Conservation (phyloP, 92 coral and sea anemone species). For the Pocillopora grandis region DNA sequence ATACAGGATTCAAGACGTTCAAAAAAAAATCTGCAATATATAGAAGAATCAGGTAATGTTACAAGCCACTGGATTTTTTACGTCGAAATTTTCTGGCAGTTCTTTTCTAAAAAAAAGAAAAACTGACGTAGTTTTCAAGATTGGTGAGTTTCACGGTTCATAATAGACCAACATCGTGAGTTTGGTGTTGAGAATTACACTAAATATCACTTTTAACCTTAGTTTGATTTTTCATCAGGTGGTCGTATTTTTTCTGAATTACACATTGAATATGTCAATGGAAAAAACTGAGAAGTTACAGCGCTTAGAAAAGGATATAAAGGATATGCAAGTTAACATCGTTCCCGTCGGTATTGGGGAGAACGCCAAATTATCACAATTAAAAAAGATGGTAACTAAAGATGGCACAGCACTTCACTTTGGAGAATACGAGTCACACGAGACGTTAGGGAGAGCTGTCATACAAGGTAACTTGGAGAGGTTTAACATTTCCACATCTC, state of each 20-base stretch:
- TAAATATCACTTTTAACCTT: too few species aligned
- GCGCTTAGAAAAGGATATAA: neutral
- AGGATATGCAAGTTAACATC: neutral
- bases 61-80: too few species aligned
- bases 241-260: conserved; percentile 1
- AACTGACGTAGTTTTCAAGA: too few species aligned
- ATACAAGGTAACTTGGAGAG: conserved; percentile 18
- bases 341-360: conserved; percentile 32
- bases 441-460: conserved; percentile 19
- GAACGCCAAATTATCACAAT: conserved; percentile 18
- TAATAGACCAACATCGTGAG: too few species aligned
- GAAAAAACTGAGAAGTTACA: neutral
- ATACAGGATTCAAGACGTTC: too few species aligned
- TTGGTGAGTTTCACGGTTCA: too few species aligned
- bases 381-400: neutral
- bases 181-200: too few species aligned
- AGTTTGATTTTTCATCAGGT: neutral
- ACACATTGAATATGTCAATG: neutral
- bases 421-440: conserved; percentile 25
- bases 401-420: conserved; percentile 1
- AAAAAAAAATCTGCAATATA: too few species aligned
- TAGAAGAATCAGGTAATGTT: too few species aligned
- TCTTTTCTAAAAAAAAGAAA: too few species aligned
- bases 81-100: too few species aligned
- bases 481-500: too few species aligned